phyloP scores from a whole-genome alignment of 2,113 vertebrate species.

The Cavia porcellus region DNA sequence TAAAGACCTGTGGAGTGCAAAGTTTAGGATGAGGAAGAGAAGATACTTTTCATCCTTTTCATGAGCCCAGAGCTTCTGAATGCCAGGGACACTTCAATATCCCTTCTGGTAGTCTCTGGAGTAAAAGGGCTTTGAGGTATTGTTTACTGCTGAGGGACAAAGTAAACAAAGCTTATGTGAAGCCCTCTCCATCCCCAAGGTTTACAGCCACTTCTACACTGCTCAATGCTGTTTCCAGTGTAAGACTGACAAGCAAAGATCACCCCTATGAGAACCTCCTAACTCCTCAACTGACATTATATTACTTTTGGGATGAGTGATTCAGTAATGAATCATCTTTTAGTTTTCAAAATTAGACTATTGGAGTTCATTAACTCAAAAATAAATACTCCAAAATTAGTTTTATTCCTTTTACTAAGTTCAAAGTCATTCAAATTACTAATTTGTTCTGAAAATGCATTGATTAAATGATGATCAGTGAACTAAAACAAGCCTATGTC shows the following conservation, averaged over 20 bases:
- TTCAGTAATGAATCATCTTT: too few species aligned
- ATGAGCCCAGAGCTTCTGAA: accelerated
- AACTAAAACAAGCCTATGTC: neutral
- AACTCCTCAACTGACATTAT: accelerated
- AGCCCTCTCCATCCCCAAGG: accelerated
- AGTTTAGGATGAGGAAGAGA: accelerated
- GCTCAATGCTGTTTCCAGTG: accelerated
- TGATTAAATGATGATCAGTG: neutral
- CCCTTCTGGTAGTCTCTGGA: neutral
- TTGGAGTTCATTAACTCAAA: neutral
- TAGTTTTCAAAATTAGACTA: neutral
- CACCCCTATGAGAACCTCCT: neutral
- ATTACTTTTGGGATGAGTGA: neutral
- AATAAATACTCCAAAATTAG: neutral
- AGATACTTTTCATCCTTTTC: neutral
- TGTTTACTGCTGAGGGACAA: accelerated
- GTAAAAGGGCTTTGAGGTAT: neutral
- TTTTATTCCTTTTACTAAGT: neutral
- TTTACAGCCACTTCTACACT: accelerated
- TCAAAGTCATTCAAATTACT: neutral
- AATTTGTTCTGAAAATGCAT: neutral
- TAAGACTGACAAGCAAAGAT: neutral
- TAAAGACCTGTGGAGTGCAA: neutral
- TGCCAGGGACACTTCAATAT: accelerated
- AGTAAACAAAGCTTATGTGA: too few species aligned